Evolutionary conservation across 2,888 invertebrate genomes (phyloP), one percentile per base, ranked within the genome.

Genomic region (Nemotelus nigrinus): DNA sequence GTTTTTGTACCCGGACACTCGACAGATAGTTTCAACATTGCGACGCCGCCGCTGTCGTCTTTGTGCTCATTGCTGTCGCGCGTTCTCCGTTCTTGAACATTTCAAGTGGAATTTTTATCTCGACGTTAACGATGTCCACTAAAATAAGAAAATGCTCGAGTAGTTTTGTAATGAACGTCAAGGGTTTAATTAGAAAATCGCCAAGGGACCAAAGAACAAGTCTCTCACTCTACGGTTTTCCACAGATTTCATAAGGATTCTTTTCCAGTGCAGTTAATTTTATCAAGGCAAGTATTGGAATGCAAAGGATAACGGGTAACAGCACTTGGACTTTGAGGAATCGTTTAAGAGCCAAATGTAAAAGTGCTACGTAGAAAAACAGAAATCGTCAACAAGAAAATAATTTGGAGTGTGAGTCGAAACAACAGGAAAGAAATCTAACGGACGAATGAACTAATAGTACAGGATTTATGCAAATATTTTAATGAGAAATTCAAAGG

Each of bases 141-240:
- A 60, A 58, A 74, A 63, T 60, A 72, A 57, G 72, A 39, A 58
- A 58, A 72, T 41, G 44, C n/a, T 57, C 44, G 74, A 74, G 63
- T 48, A 74, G 74, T 48, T 74, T 74, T 74, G 48, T 74, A 74
- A 74, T 74, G 74, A 63, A 74, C 50, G 74, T 39, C 41, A 74
- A 63, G 74, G 48, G 60, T 74, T 74, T 74, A 74, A 74, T 63
- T 74, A 74, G 60, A 48, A 57, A 72, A 74, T 43, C 74, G 50
- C 60, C 41, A 60, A 63, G 74, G 25, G 60, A 60, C 70, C 10
- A 47, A 8, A 70, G 70, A 53, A 70, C 70, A 55, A 55, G 55
- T 8, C 55, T 70, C 55, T 53, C 25, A 25, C 25, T 25, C 25
- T 25, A 25, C 25, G 55, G 70, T 70, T 70, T 70, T 70, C 70